These are phyloP conservation scores for Sebastes nivosus DNA, from an alignment of 2,797 vertebrate species.

Conservation along the genomic window DNA sequence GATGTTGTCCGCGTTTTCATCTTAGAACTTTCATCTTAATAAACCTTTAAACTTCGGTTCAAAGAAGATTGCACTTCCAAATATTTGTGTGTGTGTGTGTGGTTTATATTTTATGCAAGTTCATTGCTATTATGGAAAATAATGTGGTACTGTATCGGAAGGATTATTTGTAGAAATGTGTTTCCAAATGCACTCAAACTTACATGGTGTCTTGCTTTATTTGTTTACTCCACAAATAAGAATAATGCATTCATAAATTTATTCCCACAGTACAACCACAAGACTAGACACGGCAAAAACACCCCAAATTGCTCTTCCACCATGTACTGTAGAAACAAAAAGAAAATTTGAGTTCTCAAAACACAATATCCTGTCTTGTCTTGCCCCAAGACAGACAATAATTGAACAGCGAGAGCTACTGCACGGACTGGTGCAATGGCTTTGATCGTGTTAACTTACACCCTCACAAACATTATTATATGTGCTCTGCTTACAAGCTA, in stretches of 20 bases:
- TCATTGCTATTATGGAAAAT: background rate
- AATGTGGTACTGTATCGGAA: background rate
- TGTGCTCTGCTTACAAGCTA: background rate
- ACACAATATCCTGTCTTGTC: background rate
- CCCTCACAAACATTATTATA: background rate
- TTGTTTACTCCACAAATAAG: background rate
- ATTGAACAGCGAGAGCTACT: background rate
- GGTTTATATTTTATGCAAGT: background rate
- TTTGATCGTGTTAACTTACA: background rate
- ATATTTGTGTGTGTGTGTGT: background rate
- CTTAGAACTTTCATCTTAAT: no score
- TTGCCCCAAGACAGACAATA: background rate
- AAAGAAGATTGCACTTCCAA: background rate
- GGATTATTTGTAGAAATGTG: background rate
- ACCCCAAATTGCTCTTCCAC: background rate
- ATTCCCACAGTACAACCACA: background rate
- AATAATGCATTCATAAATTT: background rate
- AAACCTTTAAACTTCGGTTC: background rate
- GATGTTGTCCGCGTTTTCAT: no score
- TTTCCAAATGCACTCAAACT: background rate
- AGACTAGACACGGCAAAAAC: background rate
- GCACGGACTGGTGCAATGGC: background rate
- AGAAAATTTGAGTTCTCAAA: background rate
- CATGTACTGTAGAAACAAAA: background rate
- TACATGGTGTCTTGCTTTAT: background rate